Base-by-base conservation (phyloP, 2,113 vertebrate genomes). In the Cranoglanis bouderius region DNA sequence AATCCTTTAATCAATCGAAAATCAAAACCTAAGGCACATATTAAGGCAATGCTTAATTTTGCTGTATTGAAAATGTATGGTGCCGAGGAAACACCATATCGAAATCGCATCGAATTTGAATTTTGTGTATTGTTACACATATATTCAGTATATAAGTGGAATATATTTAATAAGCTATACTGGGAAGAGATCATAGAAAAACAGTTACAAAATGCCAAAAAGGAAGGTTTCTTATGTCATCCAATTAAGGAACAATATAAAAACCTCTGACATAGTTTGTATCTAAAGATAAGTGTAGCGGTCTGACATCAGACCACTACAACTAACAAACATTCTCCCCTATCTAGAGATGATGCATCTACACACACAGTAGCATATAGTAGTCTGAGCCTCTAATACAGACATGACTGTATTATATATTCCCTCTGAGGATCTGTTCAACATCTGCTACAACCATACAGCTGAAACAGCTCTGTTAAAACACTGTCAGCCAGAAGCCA, bases 381-480 rank as follows among this genome's bases (percentile, higher is more conserved):
- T 80, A 74, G 85, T 91, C 87, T 85, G 89, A 91, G 87, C 84
- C 85, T 89, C 84, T 89, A 81, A 88, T 40, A 74, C 32, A 53
- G 55, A 77, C 40, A 86, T 29, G 12, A 51, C 85, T 55, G 24
- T 49, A 49, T 82, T 59, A 51, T 51, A 3, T 19, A 65, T 53
- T 83, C 18, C 38, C 77, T 65, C 65, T 63, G 43, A 77, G 40
- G 43, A 83, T 59, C n/a, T 75, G 80, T 61, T 77, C 57, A 78
- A 78, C 89, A 86, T 89, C 80, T 89, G 88, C 65, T 75, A 51
- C 80, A 55, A 19, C 61, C 24, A 83, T 89, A 57, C 55, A 77
- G n/a, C 63, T 40, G 40, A 35, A 77, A 32, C 26, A 74, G 29
- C 24, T 75, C 40, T 75, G 67, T 26, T 57, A 75, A 86, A 59